Evolutionary conservation across 2,113 vertebrate species (phyloP).

Genomic region (Bos taurus): DNA sequence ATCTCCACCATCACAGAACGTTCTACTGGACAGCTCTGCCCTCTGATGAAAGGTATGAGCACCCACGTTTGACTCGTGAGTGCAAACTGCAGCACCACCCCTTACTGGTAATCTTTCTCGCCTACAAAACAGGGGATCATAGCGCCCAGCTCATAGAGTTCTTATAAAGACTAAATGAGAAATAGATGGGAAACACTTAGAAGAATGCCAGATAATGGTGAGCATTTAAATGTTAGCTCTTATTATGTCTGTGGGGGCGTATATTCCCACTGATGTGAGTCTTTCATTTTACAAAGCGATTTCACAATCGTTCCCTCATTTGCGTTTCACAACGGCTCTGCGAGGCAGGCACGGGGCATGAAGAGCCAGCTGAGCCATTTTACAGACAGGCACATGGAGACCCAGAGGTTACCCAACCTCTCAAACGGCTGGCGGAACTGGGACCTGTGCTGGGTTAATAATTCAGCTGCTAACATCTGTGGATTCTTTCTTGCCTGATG

Average conservation of each 20-base stretch:
- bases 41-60: background rate
- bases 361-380: background rate
- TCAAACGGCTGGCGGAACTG: background rate
- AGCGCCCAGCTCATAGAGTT: background rate
- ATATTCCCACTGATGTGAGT: background rate
- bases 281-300: background rate
- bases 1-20: rapidly evolving
- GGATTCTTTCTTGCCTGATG: background rate
- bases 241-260: background rate
- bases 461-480: background rate
- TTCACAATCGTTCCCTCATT: background rate
- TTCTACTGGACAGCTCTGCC: background rate
- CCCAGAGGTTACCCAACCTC: too few relatives aligned
- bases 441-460: background rate
- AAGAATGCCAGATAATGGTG: background rate
- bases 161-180: background rate
- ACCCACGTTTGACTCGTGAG: rapidly evolving
- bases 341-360: background rate
- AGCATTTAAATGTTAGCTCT: background rate
- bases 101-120: background rate
- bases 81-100: background rate
- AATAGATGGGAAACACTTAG: background rate
- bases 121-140: background rate
- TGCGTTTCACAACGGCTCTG: rapidly evolving
- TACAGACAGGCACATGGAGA: background rate